phyloP scores from a whole-genome alignment of 1,140 invertebrate species.

The Adoxophyes honmai region DNA sequence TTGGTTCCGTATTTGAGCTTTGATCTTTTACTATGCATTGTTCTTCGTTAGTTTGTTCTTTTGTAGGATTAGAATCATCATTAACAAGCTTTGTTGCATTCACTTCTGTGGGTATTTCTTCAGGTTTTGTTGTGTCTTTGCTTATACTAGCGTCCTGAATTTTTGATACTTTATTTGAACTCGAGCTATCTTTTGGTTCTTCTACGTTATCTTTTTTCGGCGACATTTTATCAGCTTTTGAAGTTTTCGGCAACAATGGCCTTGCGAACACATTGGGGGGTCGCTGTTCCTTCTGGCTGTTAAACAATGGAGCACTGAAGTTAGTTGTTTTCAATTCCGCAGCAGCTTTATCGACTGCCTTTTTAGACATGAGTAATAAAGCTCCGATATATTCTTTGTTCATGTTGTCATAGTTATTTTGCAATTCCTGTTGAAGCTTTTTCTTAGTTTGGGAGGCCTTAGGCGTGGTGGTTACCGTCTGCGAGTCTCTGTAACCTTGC shows the following conservation, averaged over 20 bases:
- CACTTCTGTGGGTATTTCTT: slow-evolving; percentile 11
- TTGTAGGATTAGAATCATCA: not conserved
- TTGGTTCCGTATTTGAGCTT: not conserved
- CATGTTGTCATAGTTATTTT: slow-evolving; percentile 41
- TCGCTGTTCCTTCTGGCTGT: slow-evolving; percentile 34
- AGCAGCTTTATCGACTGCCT: slow-evolving; percentile 44
- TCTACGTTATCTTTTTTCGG: slow-evolving; percentile 53
- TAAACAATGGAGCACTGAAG: slow-evolving; percentile 36
- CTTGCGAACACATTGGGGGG: slow-evolving; percentile 48
- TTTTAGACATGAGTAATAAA: slow-evolving; percentile 47
- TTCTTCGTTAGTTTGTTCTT: slow-evolving; percentile 18
- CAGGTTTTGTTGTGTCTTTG: slow-evolving; percentile 22
- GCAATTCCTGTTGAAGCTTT: slow-evolving; percentile 40
- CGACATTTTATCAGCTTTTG: slow-evolving; percentile 50
- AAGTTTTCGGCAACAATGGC: slow-evolving; percentile 51
- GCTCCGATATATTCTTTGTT: slow-evolving; percentile 61
- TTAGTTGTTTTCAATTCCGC: slow-evolving; percentile 55
- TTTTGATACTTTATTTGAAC: slow-evolving; percentile 22
- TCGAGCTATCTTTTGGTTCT: slow-evolving; percentile 30
- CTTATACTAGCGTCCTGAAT: slow-evolving; percentile 19
- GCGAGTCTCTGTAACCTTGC: slow-evolving; percentile 62
- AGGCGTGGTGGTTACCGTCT: slow-evolving; percentile 25
- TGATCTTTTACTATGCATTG: not conserved
- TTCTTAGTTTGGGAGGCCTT: slow-evolving; percentile 51
- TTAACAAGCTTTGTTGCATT: not conserved